Evolutionary conservation across 2,888 invertebrate genomes (phyloP).

Genomic region (Tetragnatha montana): DNA sequence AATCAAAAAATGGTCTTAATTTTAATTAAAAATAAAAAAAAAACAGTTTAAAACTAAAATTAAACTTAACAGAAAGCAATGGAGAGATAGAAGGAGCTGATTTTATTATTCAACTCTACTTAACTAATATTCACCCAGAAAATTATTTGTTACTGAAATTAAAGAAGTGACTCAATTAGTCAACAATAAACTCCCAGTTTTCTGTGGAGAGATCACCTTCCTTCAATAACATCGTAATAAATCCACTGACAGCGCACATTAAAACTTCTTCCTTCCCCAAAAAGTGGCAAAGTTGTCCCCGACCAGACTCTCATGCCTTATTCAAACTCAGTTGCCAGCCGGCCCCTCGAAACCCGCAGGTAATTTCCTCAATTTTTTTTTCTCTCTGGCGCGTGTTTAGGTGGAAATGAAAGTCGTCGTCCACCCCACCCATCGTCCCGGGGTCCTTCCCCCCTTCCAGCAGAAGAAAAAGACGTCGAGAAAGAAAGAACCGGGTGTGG

Average conservation of each 20-base stretch:
- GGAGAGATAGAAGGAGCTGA: no score
- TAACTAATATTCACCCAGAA: no score
- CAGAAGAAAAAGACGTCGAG: not conserved
- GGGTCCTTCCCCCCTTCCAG: not conserved
- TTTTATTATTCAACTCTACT: no score
- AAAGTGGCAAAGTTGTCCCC: no score
- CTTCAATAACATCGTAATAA: not conserved
- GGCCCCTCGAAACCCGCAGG: not conserved
- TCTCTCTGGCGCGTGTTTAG: not conserved
- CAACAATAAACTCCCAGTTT: not conserved
- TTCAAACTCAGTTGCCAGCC: not conserved
- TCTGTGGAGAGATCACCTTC: not conserved
- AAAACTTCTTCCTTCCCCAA: no score
- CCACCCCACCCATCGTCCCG: not conserved
- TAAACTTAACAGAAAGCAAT: no score
- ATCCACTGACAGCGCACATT: no score
- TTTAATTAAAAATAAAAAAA: no score
- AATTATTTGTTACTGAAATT: not conserved
- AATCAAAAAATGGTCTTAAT: no score
- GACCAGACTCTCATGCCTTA: not conserved
- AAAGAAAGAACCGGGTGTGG: slow-evolving; percentile 16
- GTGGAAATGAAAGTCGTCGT: slow-evolving; percentile 7
- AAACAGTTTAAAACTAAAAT: no score
- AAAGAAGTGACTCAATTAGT: not conserved
- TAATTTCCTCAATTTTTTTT: slow-evolving; percentile 11